A percentile compares a stretch with the other conserved stretches of the same genome.
Evolutionary conservation across 1,140 invertebrate genomes (phyloP).

Genomic region (Whitmania pigra): DNA sequence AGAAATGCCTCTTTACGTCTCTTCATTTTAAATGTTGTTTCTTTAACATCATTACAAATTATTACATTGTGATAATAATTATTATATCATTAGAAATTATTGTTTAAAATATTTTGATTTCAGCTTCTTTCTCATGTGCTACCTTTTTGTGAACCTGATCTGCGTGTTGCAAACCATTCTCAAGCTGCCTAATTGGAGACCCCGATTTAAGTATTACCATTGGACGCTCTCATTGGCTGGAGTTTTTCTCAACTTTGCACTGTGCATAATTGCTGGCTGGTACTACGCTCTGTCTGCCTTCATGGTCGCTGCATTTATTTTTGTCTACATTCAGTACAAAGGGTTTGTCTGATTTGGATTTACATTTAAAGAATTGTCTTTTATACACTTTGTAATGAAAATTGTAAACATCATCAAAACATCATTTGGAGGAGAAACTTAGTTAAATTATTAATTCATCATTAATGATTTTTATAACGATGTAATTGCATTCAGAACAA

Average conservation of each 20-base stretch:
- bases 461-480: background rate
- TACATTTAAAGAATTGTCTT: too few species aligned
- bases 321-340: constrained; percentile 25
- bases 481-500: background rate
- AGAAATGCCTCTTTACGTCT: constrained; percentile 24
- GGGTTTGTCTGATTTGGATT: constrained; percentile 14
- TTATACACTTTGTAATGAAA: too few species aligned
- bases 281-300: constrained; percentile 86
- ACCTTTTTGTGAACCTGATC: constrained; percentile 95
- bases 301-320: constrained; percentile 66
- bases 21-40: background rate
- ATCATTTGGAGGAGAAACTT: background rate
- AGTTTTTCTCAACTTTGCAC: constrained; percentile 72
- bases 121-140: constrained; percentile 97
- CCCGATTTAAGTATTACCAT: constrained; percentile 94
- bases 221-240: constrained; percentile 77
- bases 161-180: constrained; percentile 87
- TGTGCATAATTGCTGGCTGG: constrained; percentile 97
- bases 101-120: constrained; percentile 26
- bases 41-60: background rate
- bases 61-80: too few species aligned
- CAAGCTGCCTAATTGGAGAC: constrained; percentile 92
- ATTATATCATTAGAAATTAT: too few species aligned
- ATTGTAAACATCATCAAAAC: too few species aligned
- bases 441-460: background rate